Conservation (phyloP, 1,140 invertebrate genomes). For the Bombus superbus region DNA sequence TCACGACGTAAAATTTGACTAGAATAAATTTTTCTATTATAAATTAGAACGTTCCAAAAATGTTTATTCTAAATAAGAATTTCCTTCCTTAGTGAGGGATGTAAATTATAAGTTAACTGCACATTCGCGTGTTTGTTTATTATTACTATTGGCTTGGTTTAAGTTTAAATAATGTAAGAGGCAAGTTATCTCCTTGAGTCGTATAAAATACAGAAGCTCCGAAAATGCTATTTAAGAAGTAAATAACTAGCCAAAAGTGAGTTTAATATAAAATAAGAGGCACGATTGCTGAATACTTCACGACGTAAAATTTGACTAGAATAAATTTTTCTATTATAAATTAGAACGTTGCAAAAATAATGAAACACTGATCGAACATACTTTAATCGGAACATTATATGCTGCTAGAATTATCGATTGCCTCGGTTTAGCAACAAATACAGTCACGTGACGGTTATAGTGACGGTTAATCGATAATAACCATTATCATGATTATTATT, state of each 20-base stretch:
- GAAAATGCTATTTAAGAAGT: neutral
- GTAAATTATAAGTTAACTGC: no score
- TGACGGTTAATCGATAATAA: conserved; percentile 30
- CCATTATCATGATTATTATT: conserved; percentile 23
- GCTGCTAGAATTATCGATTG: conserved; percentile 24
- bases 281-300: neutral
- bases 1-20: no score
- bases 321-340: no score
- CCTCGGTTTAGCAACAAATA: conserved; percentile 18
- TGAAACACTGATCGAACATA: neutral
- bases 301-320: no score
- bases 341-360: neutral
- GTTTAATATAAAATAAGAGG: neutral
- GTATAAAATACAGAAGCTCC: neutral
- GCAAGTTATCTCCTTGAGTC: neutral
- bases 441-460: neutral
- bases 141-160: no score
- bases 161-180: neutral
- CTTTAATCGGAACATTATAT: conserved; percentile 1
- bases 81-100: no score
- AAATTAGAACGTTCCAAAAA: neutral
- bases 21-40: no score
- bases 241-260: neutral
- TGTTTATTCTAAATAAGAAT: no score
- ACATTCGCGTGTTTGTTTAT: no score